A percentile compares a stretch with the other conserved stretches of the same genome.
phyloP scores from a whole-genome alignment of 2,113 vertebrate species.

The Calypte anna region DNA sequence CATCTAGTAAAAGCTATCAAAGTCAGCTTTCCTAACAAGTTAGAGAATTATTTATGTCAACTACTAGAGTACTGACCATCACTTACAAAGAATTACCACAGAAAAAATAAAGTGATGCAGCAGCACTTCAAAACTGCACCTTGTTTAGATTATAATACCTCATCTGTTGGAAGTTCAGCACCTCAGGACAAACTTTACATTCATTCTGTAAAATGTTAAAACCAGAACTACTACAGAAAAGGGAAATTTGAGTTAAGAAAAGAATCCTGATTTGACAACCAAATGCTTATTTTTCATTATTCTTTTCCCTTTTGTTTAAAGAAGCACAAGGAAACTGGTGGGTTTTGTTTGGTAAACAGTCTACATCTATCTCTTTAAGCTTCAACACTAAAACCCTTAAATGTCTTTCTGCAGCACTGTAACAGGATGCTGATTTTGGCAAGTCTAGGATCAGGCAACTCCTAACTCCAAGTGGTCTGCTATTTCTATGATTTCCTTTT shows the following conservation, averaged over 20 bases:
- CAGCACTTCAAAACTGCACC: neutral
- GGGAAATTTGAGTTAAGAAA: neutral
- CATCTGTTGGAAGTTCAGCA: neutral
- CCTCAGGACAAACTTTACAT: neutral
- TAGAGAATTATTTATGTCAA: neutral
- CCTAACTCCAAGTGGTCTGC: neutral
- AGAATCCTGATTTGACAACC: neutral
- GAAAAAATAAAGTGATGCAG: neutral
- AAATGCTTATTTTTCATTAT: neutral
- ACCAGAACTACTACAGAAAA: neutral
- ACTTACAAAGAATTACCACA: neutral
- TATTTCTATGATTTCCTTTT: neutral
- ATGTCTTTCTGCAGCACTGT: neutral
- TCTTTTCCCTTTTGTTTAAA: neutral
- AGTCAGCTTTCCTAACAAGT: neutral
- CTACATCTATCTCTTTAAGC: neutral
- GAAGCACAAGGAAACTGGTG: accelerated
- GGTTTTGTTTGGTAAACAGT: neutral
- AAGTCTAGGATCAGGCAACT: neutral
- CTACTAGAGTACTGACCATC: neutral
- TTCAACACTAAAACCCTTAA: neutral
- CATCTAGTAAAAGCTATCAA: neutral
- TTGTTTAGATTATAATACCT: neutral
- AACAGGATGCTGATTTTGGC: neutral
- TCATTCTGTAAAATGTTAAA: neutral